These are phyloP conservation scores for Apteryx mantelli DNA, from an alignment of 2,113 vertebrate species.

Conservation along the genomic window DNA sequence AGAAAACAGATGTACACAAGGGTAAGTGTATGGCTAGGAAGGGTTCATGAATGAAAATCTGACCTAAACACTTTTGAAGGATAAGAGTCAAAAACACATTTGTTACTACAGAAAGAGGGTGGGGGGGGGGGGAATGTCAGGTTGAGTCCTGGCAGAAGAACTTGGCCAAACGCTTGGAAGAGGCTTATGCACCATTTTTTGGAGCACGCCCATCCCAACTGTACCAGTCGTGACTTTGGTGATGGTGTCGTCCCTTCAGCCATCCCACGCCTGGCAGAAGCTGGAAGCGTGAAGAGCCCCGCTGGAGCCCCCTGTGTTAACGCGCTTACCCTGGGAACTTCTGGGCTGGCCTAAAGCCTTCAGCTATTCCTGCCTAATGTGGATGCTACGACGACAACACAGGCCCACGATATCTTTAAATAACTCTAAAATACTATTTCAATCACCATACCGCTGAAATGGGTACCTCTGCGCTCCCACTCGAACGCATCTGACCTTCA, in stretches of 20 bases:
- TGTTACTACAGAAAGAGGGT: background rate
- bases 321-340: background rate
- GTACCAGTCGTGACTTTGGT: too few species aligned
- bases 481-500: background rate
- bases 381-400: background rate
- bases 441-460: accelerated
- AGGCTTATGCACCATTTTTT: background rate
- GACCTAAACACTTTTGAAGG: background rate
- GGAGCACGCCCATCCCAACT: background rate
- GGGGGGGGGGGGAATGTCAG: background rate
- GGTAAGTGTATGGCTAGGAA: background rate
- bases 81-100: background rate
- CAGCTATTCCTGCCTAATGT: background rate
- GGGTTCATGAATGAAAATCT: background rate
- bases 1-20: background rate
- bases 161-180: background rate
- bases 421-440: background rate
- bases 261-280: background rate
- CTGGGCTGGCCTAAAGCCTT: background rate
- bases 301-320: accelerated
- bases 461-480: background rate
- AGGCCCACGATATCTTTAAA: background rate
- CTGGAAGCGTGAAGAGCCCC: background rate
- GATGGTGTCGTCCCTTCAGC: background rate
- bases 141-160: background rate